phyloP scores from a whole-genome alignment of 2,113 vertebrate genomes.

The Gracilinanus agilis region DNA sequence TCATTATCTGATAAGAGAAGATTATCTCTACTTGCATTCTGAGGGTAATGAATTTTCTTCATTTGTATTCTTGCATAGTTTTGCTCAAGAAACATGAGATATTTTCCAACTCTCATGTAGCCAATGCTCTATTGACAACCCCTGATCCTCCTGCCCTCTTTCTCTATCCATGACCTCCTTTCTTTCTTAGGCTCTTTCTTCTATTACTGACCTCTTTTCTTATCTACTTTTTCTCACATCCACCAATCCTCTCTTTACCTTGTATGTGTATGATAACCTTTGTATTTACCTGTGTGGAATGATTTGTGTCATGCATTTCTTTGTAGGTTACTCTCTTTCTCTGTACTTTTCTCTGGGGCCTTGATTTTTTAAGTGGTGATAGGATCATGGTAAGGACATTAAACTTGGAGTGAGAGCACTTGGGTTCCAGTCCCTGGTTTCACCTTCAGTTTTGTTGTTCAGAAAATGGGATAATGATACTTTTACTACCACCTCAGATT shows the following conservation, averaged over 20 bases:
- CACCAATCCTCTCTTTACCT: background rate
- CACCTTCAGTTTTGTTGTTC: background rate
- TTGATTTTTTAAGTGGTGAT: background rate
- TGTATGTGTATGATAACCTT: background rate
- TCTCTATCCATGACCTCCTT: background rate
- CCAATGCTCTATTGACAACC: background rate
- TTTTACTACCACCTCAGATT: background rate
- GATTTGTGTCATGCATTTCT: background rate
- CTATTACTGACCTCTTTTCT: background rate
- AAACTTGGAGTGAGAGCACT: background rate
- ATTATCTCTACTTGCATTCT: constrained; percentile 26
- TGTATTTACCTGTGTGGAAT: background rate
- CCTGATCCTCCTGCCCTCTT: too few species aligned
- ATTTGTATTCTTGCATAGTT: constrained; percentile 14
- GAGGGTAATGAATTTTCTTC: constrained; percentile 38
- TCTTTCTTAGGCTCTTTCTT: background rate
- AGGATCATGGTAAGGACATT: background rate
- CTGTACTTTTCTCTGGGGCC: background rate
- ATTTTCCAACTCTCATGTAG: background rate
- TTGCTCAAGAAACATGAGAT: background rate
- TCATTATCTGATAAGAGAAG: constrained; percentile 65
- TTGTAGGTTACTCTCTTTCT: background rate
- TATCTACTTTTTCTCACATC: background rate
- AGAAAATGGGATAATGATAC: background rate
- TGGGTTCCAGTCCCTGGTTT: background rate